Evolutionary conservation across 2,888 invertebrate species (phyloP), one percentile per base, ranked within the genome.

Genomic region (Drosophila nr. fundita): DNA sequence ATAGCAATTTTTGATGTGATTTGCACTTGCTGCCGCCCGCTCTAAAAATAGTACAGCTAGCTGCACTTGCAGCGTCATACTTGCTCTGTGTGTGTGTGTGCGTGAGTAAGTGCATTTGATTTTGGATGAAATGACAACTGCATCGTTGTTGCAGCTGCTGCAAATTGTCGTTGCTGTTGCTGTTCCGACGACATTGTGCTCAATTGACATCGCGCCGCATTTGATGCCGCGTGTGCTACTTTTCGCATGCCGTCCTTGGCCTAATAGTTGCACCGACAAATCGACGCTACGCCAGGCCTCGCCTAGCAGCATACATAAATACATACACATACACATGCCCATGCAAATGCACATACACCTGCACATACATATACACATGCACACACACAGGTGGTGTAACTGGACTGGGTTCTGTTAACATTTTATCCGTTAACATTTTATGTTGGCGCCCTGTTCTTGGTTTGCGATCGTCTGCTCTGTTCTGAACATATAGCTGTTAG

Each of bases 181-280:
- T 48, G 65, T 45, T 42, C 58, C 69, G 65, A 69, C 57, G 63
- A 63, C 69, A 66, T 66, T 77, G 69, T 67, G 69, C 69, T 74
- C 79, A 78, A 77, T 77, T 78, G 67, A 67, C 80, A 70, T 48
- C 62, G 69, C 65, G 65, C 69, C 55, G 60, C 65, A 78, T 69
- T 74, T 63, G 68, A 49, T 78, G 66, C 66, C 58, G 73, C 71
- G 68, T 86, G 81, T 78, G 72, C 86, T 62, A 83, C 78, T 73
- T 88, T 84, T 80, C 68, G 68, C 68, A 75, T 70, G 67, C 55
- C 75, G 84, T 83, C 84, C 84, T 86, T 84, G 84, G 88, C 83
- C 87, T 68, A 87, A 76, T 83, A 83, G 68, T 40, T 69, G 61
- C 67, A 76, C 67, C 67, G 77, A 61, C 77, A 68, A 67, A 79